phyloP scores from a whole-genome alignment of 2,888 invertebrate species.

The Drosophila buzzatii region DNA sequence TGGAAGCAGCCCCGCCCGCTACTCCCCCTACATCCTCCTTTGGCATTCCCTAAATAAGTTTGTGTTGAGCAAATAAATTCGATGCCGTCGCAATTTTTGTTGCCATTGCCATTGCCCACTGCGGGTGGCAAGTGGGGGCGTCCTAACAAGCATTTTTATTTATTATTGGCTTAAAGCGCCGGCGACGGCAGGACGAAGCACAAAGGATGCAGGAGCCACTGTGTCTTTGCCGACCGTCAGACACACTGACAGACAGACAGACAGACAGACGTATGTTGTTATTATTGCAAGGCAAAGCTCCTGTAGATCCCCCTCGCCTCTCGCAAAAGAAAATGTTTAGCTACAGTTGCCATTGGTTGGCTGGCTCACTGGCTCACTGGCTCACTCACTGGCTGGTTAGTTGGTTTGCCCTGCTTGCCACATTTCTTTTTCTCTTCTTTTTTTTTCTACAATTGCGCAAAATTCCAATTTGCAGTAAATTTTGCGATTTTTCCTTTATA shows the following conservation, averaged over 20 bases:
- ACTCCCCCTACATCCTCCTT: background rate
- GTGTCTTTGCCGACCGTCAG: conserved; percentile 46
- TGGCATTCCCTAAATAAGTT: conserved; percentile 31
- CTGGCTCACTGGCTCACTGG: conserved; percentile 17
- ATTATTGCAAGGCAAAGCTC: conserved; percentile 61
- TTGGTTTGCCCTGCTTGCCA: conserved; percentile 50
- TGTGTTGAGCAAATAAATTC: conserved; percentile 67
- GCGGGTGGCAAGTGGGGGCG: conserved; percentile 32
- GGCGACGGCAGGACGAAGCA: conserved; percentile 44
- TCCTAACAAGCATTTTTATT: conserved; percentile 78
- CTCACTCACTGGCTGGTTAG: conserved; percentile 22
- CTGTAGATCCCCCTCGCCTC: background rate
- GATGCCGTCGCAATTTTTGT: conserved; percentile 61
- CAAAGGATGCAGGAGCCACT: conserved; percentile 62
- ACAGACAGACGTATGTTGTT: conserved; percentile 61
- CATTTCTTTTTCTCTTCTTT: conserved; percentile 33
- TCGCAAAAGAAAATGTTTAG: conserved; percentile 42
- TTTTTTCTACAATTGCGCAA: conserved; percentile 81
- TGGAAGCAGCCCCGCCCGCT: conserved; percentile 31
- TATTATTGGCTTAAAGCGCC: conserved; percentile 78
- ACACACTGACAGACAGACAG: conserved; percentile 34
- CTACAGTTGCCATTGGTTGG: conserved; percentile 50
- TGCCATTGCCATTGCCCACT: conserved; percentile 4
- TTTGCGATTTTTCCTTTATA: conserved; percentile 83
- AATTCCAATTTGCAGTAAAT: conserved; percentile 85